Evolutionary conservation across 2,113 vertebrate species (phyloP), one percentile per base, ranked within the genome.

Genomic region (Gadus chalcogrammus): DNA sequence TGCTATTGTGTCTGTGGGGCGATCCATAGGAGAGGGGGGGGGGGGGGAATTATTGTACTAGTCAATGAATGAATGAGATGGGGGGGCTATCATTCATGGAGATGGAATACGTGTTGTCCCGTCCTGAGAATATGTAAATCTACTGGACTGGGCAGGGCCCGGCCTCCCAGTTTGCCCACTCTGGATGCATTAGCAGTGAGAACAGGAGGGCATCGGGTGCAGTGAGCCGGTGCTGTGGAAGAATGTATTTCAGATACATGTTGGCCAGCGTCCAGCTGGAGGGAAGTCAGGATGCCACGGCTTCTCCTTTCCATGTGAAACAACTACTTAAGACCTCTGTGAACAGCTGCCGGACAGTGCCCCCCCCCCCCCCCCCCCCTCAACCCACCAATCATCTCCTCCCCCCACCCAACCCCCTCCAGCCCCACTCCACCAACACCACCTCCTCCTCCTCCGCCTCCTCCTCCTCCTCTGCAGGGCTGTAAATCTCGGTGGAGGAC

Each of bases 291-390:
- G 80, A 79, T 74, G 78, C 85, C 79, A 78, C 77, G 84, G 85
- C 80, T 87, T 80, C 65, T 79, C 88, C 92, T 93, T 92, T 93
- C 89, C 76, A 84, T 91, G 91, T 90, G 91, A 92, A 92, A 92
- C 91, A 78, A 84, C 88, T 87, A 74, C 88, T 90, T 92, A 92
- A 91, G 87, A 88, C 85, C 84, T 82, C 75, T 84, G 73, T 75
- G 88, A 92, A 92, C 92, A 93, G 91, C 92, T 93, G 92, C 89
- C 65, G 87, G 88, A 89, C 91, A 91, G 89, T 89, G 84, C 80
- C 80, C 76, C 78, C 79, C 64, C 31, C n/a, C 80, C 80, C 76
- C 78, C 79, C 64, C 31, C n/a, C n/a, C n/a, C n/a, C 28, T 31
- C 31, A 4, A 31, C 31, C 31, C 31, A 31, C 31, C 31, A 31